Evolutionary conservation across 2,113 vertebrate species (phyloP).

Genomic region (Ptychochromis oligacanthus): DNA sequence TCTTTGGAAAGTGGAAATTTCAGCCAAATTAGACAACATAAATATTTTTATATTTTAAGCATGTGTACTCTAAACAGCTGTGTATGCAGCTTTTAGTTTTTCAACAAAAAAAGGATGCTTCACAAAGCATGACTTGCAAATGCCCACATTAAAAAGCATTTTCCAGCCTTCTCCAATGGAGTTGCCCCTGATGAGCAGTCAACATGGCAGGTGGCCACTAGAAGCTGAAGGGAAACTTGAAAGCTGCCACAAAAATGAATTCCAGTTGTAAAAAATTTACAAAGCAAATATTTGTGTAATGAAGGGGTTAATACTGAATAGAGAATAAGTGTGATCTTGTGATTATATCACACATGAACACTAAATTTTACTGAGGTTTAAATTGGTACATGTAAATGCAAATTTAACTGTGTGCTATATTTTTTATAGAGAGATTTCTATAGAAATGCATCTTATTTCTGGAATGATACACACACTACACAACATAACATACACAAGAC

Average conservation of each 20-base stretch:
- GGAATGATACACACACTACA: neutral
- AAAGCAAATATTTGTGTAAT: conserved; percentile 11
- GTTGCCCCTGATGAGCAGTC: neutral
- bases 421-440: no score
- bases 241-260: conserved; percentile 45
- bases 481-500: neutral
- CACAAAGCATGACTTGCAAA: no score
- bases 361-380: neutral
- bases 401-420: neutral
- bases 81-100: no score
- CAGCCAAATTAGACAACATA: neutral
- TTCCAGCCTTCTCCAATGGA: neutral
- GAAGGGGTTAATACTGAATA: conserved; percentile 1
- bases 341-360: neutral
- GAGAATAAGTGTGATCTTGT: neutral
- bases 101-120: no score
- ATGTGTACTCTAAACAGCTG: neutral
- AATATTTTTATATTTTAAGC: neutral
- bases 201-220: neutral
- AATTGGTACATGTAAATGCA: neutral
- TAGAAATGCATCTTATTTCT: neutral
- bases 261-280: conserved; percentile 59
- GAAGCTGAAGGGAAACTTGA: conserved; percentile 53
- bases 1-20: neutral
- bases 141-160: no score